phyloP scores from a whole-genome alignment of 92 coral and sea anemone genomes.

The Zoanthus gigantus region DNA sequence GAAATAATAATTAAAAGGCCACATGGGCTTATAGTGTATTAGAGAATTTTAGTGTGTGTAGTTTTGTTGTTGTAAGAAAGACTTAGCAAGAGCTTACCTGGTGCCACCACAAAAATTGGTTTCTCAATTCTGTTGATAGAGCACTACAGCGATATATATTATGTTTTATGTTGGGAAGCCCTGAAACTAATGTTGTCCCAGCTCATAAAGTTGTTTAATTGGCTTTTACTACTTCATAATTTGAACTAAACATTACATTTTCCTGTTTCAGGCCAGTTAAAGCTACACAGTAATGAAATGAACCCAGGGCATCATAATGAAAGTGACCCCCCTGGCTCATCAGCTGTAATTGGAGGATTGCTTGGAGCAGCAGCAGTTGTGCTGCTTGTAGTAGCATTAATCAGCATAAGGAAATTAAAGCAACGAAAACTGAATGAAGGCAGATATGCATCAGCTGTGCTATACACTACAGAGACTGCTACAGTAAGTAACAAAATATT shows the following conservation, averaged over 20 bases:
- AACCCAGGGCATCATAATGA: slow-evolving; percentile 18
- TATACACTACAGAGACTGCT: slow-evolving; percentile 19
- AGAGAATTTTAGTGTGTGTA: too few species aligned
- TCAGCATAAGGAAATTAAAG: neutral
- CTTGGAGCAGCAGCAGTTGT: slow-evolving; percentile 60
- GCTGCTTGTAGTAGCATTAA: slow-evolving; percentile 41
- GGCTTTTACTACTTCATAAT: neutral
- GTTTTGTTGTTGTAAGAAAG: too few species aligned
- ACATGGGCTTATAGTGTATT: too few species aligned
- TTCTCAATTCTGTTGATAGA: too few species aligned
- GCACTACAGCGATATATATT: too few species aligned
- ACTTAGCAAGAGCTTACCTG: too few species aligned
- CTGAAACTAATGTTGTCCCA: too few species aligned
- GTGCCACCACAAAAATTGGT: too few species aligned
- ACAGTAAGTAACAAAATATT: neutral
- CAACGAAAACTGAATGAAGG: slow-evolving; percentile 4
- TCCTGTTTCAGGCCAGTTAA: slow-evolving; percentile 5
- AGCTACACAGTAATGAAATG: neutral
- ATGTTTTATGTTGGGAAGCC: too few species aligned
- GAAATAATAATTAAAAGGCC: too few species aligned
- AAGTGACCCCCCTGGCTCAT: slow-evolving; percentile 20
- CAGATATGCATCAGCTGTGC: slow-evolving; percentile 17
- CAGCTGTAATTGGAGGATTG: slow-evolving; percentile 67
- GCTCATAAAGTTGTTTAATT: neutral
- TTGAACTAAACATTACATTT: neutral